These are phyloP conservation scores for Thysanoteuthis rhombus DNA, from an alignment of 2,888 invertebrate species.

Conservation along the genomic window DNA sequence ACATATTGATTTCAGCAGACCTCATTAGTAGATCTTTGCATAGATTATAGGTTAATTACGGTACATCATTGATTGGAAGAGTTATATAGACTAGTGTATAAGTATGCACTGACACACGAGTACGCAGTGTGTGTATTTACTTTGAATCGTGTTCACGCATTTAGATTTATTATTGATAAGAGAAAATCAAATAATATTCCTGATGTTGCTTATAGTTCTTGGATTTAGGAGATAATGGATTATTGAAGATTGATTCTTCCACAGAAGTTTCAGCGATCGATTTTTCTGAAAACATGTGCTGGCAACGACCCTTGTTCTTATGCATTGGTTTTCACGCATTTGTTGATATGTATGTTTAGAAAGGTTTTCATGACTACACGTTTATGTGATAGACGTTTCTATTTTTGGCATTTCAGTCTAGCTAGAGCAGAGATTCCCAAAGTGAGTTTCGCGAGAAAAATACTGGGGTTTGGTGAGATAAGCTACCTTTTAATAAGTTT, in stretches of 20 bases:
- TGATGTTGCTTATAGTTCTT: not conserved
- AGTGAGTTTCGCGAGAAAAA: too few species aligned
- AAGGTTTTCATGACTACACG: too few species aligned
- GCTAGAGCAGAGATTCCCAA: too few species aligned
- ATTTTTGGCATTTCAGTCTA: too few species aligned
- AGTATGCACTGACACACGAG: too few species aligned
- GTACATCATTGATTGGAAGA: not conserved
- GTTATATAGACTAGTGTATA: too few species aligned
- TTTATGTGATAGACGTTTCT: too few species aligned
- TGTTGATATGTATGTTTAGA: too few species aligned
- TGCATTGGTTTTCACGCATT: too few species aligned
- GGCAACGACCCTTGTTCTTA: not conserved
- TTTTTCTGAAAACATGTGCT: not conserved
- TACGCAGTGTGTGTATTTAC: not conserved
- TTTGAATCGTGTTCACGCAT: not conserved
- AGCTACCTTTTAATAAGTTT: too few species aligned
- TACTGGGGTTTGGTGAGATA: too few species aligned
- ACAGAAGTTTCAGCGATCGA: not conserved
- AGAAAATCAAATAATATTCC: not conserved
- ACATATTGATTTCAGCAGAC: too few species aligned
- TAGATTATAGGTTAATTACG: not conserved
- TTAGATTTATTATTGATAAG: not conserved
- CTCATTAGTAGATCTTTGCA: not conserved
- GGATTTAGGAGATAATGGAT: not conserved
- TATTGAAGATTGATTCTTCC: not conserved